These are phyloP conservation scores for Pachydiplax longipennis DNA, from an alignment of 2,888 invertebrate species.

Conservation along the genomic window DNA sequence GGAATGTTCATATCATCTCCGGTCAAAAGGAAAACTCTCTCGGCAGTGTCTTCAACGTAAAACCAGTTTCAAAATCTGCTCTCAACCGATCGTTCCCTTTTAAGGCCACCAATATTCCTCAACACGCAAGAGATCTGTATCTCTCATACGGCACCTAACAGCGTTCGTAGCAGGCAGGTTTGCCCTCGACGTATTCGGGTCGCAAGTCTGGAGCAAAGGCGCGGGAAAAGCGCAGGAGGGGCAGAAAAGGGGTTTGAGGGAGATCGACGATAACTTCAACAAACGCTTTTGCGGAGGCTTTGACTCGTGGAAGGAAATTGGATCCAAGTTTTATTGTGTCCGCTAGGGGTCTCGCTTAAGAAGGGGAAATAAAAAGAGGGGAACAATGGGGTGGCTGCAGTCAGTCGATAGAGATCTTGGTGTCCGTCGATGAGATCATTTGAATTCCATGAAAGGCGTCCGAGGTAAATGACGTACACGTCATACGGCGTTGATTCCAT, in stretches of 20 bases:
- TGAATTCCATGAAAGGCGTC: not conserved
- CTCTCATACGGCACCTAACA: not conserved
- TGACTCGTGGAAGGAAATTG: constrained; percentile 8
- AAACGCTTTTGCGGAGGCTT: not conserved
- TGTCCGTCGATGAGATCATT: not conserved
- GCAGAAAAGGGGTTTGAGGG: not conserved
- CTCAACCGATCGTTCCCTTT: not conserved
- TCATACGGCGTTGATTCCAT: not conserved
- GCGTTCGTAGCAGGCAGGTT: not conserved
- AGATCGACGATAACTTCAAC: not conserved
- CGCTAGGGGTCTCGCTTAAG: not conserved
- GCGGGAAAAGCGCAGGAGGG: not conserved
- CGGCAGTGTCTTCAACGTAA: too few relatives aligned
- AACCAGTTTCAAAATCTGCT: too few relatives aligned
- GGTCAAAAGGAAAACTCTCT: too few relatives aligned
- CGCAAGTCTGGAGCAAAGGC: not conserved
- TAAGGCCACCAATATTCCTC: not conserved
- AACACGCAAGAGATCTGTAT: not conserved
- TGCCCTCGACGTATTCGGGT: not conserved
- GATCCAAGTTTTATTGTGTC: not conserved
- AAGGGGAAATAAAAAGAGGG: not conserved
- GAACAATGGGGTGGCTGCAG: not conserved
- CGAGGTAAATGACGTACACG: not conserved
- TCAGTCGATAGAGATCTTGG: not conserved
- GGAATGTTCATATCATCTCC: too few relatives aligned